Base-by-base conservation (phyloP, 2,113 vertebrate genomes). In the Oreochromis spilurus region DNA sequence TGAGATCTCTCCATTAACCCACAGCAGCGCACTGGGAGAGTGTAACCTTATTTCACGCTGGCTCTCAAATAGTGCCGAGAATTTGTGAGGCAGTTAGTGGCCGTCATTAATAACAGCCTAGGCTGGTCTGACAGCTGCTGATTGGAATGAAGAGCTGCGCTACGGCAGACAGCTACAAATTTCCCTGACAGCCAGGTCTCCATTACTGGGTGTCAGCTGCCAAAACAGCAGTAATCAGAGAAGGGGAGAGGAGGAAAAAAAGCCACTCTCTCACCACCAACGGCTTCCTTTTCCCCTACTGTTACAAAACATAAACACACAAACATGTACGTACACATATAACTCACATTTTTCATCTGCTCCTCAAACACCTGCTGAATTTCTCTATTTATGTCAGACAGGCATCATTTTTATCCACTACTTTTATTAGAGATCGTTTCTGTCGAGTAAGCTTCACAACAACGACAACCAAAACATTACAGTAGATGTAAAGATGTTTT, bases 151-250 rank as follows among this genome's bases (percentile, higher is more conserved):
- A 96, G 96, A 95, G 93, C 92, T 90, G 91, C 84, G 89, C 93
- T 79, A 89, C 88, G 92, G 96, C 95, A 94, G 95, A 95, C 89
- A 93, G 95, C 95, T 94, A 95, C 96, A 95, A 95, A 97, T 95
- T 95, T 95, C 89, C 89, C 95, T 96, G 96, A 95, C 95, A 95
- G 96, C 91, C 94, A 94, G 29, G 93, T 91, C 95, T 95, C 95
- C 90, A 89, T 96, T 96, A 95, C 95, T 77, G 52, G 92, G 89
- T 80, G 90, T 94, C 95, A 95, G 95, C 96, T 96, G 95, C 95
- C 96, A 96, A 96, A 96, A 94, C 94, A 95, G 93, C 94, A 60
- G 88, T 90, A 94, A 92, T 89, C 85, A 92, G 95, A 95, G 95
- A 94, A 79, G 62, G 5, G 84, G 92, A 88, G 92, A 3, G 90